A percentile compares a stretch with the other conserved stretches of the same genome.
Evolutionary conservation across 2,797 vertebrate species (phyloP).

Genomic region (Anabas testudineus): DNA sequence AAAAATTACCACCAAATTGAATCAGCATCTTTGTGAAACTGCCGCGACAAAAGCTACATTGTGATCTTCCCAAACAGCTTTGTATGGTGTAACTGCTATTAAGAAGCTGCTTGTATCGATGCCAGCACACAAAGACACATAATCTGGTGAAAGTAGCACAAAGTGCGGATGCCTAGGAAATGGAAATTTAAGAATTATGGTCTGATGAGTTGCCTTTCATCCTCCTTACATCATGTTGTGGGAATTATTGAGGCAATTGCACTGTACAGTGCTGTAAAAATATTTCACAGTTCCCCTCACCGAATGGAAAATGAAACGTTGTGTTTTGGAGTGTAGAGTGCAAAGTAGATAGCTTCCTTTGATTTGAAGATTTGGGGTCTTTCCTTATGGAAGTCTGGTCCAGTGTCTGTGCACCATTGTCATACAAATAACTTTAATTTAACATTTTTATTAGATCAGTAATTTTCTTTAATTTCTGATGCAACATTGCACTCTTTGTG

Average conservation of each 20-base stretch:
- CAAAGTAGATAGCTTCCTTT: constrained; percentile 39
- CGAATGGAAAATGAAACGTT: constrained; percentile 61
- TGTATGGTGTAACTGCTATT: constrained; percentile 39
- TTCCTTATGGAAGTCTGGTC: constrained; percentile 35
- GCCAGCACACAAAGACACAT: constrained; percentile 53
- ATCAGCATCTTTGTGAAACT: constrained; percentile 47
- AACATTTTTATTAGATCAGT: not conserved
- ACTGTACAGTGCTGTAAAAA: constrained; percentile 46
- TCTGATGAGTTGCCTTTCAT: constrained; percentile 72
- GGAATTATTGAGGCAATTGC: constrained; percentile 49
- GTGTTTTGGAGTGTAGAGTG: constrained; percentile 24
- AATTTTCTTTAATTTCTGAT: not conserved
- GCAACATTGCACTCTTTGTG: not conserved
- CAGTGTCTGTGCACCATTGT: not conserved
- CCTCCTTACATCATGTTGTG: constrained; percentile 70
- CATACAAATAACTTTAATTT: too few relatives aligned
- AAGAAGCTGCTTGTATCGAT: constrained; percentile 44
- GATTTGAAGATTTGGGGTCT: constrained; percentile 38
- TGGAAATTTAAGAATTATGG: constrained; percentile 64
- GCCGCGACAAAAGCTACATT: constrained; percentile 40
- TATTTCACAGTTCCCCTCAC: constrained; percentile 54
- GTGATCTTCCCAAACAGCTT: constrained; percentile 45
- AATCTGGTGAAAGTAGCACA: constrained; percentile 60
- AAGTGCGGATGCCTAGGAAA: constrained; percentile 60
- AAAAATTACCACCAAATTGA: constrained; percentile 40